Evolutionary conservation across 2,888 invertebrate species (phyloP), one percentile per base, ranked within the genome.

Genomic region (Rhogogaster chlorosoma): DNA sequence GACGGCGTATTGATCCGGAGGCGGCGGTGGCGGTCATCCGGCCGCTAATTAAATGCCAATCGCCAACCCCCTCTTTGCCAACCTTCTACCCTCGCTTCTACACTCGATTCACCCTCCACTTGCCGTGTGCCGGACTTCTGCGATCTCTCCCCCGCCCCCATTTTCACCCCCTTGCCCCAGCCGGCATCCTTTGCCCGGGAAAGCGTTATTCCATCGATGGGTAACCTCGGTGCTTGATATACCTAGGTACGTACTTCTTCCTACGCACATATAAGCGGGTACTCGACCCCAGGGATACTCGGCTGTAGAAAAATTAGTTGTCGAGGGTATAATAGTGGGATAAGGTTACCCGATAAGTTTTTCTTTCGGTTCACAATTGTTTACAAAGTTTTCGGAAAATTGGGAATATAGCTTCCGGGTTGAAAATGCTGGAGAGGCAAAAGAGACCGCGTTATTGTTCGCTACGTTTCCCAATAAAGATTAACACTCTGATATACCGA

Each of bases 21-120:
- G 91, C 92, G 67, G 83, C 70, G 45, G 83, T 90, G 89, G 91
- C 92, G 93, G 93, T 93, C 93, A 93, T 93, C 93, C 93, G 90
- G 92, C 92, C 93, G 93, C 93, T 93, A 93, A 93, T 93, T 93
- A 93, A 93, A 93, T 93, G 93, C 93, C 93, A 93, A 93, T 93
- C 93, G 93, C 92, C 91, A 89, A 90, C 91, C 93, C 91, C 90
- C 91, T 89, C 88, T 87, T 87, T 87, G 84, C 86, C 87, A 83
- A 85, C 87, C 88, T 86, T 70, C 86, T 85, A 83, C 87, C 87
- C 89, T 87, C 89, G 86, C 84, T 85, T 89, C 90, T 89, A 88
- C 89, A 88, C 91, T 91, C 90, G 87, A 89, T 89, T 90, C 91
- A 89, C 91, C 90, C 91, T 90, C 91, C 88, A 88, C 90, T 89